Base-by-base conservation (phyloP, 92 coral and sea anemone genomes). In the Umimayanthus kanabou region DNA sequence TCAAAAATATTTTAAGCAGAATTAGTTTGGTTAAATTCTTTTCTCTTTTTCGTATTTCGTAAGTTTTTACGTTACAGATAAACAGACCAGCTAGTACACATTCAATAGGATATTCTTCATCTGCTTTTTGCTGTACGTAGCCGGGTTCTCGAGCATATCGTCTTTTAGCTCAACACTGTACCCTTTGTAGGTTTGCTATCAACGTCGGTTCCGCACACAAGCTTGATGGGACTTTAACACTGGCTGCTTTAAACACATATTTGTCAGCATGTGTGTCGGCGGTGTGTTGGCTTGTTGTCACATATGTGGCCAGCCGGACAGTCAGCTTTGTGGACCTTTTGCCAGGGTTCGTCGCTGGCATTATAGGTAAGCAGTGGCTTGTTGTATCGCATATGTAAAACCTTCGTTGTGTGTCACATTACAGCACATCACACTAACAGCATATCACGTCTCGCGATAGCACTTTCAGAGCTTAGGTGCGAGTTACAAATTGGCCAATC, bases 291-390 rank as follows among this genome's bases (percentile, higher is more conserved):
- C 58, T 95, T 42, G 84, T 92, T 30, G 91, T 95, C 47, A 61
- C 81, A 10, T 85, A 93, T 85, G 13, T 95, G 18, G 88, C 91
- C n/a, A 88, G 58, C 25, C 93, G 92, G 43, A 87, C 83, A 6
- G 89, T 90, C 23, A 85, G 76, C 26, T 78, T 85, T 73, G 66
- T 89, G 3, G 96, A 95, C 82, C 77, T 93, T 70, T 43, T 96
- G 28, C 87, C 93, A 28, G 98, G 98, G 23, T 47, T 96, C 15
- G 88, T 93, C 74, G 94, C 93, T 76, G 99, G 99, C 25, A 82
- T 94, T 33, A 89, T 95, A 71, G 98, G 98, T 95, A 93, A 58
- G 74, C 5, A 74, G 8, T 11, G 1, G 14, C 26, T 29, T 42
- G 16, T 2, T 3, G 10, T 49, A 30, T 53, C 58, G 11, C 0